Base-by-base conservation (phyloP, 2,888 invertebrate species). In the Crematogaster levior region DNA sequence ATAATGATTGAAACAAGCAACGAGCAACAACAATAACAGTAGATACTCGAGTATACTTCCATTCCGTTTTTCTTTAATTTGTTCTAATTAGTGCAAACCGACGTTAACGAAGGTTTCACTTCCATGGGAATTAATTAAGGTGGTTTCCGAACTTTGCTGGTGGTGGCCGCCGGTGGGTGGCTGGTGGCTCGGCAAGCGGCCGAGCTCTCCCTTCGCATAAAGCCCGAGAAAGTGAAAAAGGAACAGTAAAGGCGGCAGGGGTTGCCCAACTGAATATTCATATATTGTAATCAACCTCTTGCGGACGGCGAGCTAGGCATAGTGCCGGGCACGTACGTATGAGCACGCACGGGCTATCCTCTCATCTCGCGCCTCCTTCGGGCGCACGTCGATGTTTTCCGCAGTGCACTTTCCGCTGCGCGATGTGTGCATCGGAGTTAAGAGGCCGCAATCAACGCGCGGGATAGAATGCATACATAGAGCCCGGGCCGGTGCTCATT, bases 241-340 rank as follows among this genome's bases (percentile, higher is more conserved):
- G 88, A 87, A 82, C 86, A 81, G 86, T 79, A 79, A 82, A 87
- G 83, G 88, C 84, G 89, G 86, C 51, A 12, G 51, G n/a, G 84
- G 88, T 90, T 86, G 90, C 89, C 85, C 87, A 90, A 83, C 88
- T 94, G 94, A 94, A 94, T 94, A 94, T 94, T 94, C 94, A 94
- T 94, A 91, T 93, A 94, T 94, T 94, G 92, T 93, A 94, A 94
- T 94, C 91, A 92, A 91, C 90, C 91, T 88, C 91, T 88, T 88
- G 89, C 87, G 88, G 88, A 88, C 87, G 82, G 86, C 82, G 79
- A 56, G 34, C 79, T 24, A 74, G 27, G 58, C 68, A 51, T 46
- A 74, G 60, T 56, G 75, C 46, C 30, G 37, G 58, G 61, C 63
- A 53, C 68, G 24, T 79, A 66, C 60, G 68, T 65, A 66, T 51